Evolutionary conservation across 2,888 invertebrate species (phyloP).

Genomic region (Caenorhabditis angaria): DNA sequence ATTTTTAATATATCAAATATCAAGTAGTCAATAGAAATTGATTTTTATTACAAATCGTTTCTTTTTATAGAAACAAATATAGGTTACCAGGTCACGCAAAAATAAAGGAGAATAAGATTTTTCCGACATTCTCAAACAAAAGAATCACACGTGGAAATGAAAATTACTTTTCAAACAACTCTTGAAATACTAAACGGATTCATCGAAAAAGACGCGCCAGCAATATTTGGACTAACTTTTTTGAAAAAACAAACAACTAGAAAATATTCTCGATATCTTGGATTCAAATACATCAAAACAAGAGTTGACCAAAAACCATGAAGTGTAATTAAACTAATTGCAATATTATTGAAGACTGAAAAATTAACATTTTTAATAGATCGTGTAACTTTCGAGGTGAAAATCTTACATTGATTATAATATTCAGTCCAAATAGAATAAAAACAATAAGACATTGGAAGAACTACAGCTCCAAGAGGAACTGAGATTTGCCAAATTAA

Average conservation of each 20-base stretch:
- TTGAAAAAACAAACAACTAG: too few species aligned
- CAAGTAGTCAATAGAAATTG: too few species aligned
- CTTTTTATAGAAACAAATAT: too few species aligned
- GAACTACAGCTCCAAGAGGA: slow-evolving; percentile 26
- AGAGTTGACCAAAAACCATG: slow-evolving; percentile 36
- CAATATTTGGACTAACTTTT: background rate
- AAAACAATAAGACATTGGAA: slow-evolving; percentile 35
- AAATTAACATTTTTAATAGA: background rate
- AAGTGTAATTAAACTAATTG: slow-evolving; percentile 27
- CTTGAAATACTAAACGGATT: background rate
- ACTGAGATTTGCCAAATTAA: slow-evolving; percentile 32
- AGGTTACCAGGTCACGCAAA: too few species aligned
- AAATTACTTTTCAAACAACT: background rate
- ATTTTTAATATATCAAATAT: too few species aligned
- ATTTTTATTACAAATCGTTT: too few species aligned
- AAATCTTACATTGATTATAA: slow-evolving; percentile 35
- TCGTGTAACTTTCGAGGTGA: background rate
- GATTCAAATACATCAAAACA: slow-evolving; percentile 26
- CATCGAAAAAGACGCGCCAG: background rate
- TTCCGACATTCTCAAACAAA: too few species aligned
- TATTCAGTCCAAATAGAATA: slow-evolving; percentile 26
- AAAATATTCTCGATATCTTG: slow-evolving; percentile 27
- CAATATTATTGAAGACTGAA: slow-evolving; percentile 37
- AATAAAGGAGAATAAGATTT: too few species aligned
- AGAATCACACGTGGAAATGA: too few species aligned